phyloP scores from a whole-genome alignment of 2,888 invertebrate species.

The Drosophila mulleri region DNA sequence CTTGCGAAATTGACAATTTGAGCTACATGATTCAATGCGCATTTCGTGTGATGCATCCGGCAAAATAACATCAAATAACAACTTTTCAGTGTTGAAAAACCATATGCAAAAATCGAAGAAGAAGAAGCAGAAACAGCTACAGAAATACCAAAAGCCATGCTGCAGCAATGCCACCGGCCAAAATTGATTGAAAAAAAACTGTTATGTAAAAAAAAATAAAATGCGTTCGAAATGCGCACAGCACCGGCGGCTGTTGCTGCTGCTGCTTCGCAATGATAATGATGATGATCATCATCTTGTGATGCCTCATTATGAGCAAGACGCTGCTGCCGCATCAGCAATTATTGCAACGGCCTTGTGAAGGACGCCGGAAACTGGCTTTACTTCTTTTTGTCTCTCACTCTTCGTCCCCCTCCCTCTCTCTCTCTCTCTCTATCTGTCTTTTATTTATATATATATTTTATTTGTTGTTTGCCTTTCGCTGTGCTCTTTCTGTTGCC shows the following conservation, averaged over 20 bases:
- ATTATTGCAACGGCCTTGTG: slow-evolving; percentile 79
- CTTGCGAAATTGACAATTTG: slow-evolving; percentile 30
- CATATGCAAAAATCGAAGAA: slow-evolving; percentile 34
- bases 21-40: slow-evolving; percentile 35
- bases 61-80: slow-evolving; percentile 1
- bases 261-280: slow-evolving; percentile 30
- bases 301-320: slow-evolving; percentile 23
- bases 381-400: slow-evolving; percentile 38
- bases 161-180: neutral
- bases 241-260: slow-evolving; percentile 7
- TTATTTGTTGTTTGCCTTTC: slow-evolving; percentile 33
- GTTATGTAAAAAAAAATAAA: slow-evolving; percentile 60
- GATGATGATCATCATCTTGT: slow-evolving; percentile 11
- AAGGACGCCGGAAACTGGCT: slow-evolving; percentile 82
- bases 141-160: slow-evolving; percentile 22
- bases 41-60: slow-evolving; percentile 38
- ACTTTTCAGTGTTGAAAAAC: slow-evolving; percentile 32
- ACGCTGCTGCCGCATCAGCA: slow-evolving; percentile 38
- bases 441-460: slow-evolving; percentile 1
- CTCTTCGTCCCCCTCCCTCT: too few species aligned
- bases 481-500: slow-evolving; percentile 27
- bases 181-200: slow-evolving; percentile 17
- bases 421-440: neutral
- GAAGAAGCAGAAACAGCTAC: slow-evolving; percentile 1
- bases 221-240: slow-evolving; percentile 27